Base-by-base conservation (phyloP, 2,797 vertebrate species). In the Sebastes steindachneri region DNA sequence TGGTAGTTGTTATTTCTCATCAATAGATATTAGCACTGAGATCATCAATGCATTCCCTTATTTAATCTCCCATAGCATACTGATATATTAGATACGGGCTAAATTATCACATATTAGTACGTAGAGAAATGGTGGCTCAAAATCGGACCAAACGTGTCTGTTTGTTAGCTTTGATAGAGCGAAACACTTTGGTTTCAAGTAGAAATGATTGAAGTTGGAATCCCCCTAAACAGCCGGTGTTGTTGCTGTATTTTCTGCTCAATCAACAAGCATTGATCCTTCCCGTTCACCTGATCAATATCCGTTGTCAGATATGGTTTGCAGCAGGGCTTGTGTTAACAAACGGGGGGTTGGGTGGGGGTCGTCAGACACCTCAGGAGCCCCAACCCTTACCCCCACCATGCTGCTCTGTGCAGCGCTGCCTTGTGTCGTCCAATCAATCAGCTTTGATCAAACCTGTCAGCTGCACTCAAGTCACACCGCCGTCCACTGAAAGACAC, bases 361-460 rank as follows among this genome's bases (percentile, higher is more conserved):
- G 63, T 64, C 35, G 28, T 29, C 21, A 28, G 57, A 73, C 29
- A 15, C 31, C 62, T 25, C 73, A 58, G 60, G 57, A 86, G 45
- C 67, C 73, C 73, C 59, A 62, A 70, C 75, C 85, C 74, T 83
- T 82, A 73, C 83, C 91, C 82, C 74, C 26, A 3, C 51, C 76
- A 1, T 57, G 86, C 60, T 88, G 67, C 83, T 75, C 26, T 15
- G 68, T 60, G 78, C 79, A 37, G 71, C 45, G 69, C 69, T 85
- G 86, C 82, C 77, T 74, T 1, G 35, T 75, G 86, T 75, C 68
- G 5, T 68, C 82, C 75, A 75, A 89, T 93, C 90, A 91, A 85
- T 91, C 82, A 77, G 71, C 79, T 83, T 77, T 88, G 84, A 93
- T 93, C 92, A 84, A 86, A 88, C 37, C 83, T 87, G 92, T 89